Conservation (phyloP, 2,113 vertebrate species). For the Eudyptes chrysolophus region DNA sequence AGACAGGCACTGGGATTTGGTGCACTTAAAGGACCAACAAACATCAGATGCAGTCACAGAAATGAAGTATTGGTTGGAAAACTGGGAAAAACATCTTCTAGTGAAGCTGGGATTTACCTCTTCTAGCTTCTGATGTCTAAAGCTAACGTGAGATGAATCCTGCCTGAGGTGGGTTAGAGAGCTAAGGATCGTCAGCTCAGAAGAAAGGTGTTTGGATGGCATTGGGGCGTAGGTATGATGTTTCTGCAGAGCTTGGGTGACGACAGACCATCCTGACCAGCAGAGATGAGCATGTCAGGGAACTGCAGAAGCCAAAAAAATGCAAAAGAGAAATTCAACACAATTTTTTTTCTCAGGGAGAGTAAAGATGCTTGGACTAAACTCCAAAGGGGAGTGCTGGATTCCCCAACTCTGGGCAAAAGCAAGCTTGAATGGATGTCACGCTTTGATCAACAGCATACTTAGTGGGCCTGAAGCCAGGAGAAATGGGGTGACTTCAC, state of each 20-base stretch:
- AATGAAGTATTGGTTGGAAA: background rate
- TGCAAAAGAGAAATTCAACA: background rate
- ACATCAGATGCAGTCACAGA: background rate
- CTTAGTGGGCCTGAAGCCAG: background rate
- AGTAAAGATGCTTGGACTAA: background rate
- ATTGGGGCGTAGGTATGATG: background rate
- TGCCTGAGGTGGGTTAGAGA: background rate
- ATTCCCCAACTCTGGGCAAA: background rate
- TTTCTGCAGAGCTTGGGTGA: background rate
- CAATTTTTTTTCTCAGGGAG: background rate
- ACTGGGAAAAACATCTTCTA: background rate
- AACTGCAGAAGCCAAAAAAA: background rate
- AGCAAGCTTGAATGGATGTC: background rate
- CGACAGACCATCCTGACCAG: background rate
- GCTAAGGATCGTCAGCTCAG: background rate
- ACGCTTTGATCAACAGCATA: fast-evolving
- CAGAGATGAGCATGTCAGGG: background rate
- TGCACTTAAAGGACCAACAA: background rate
- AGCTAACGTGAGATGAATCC: background rate
- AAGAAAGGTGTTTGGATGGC: background rate
- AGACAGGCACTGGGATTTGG: background rate
- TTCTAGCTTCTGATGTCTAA: background rate
- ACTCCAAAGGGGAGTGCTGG: background rate
- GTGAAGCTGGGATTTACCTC: background rate
- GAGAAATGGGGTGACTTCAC: background rate